Conservation (phyloP, 2,888 invertebrate species). For the Trichacis sp. region DNA sequence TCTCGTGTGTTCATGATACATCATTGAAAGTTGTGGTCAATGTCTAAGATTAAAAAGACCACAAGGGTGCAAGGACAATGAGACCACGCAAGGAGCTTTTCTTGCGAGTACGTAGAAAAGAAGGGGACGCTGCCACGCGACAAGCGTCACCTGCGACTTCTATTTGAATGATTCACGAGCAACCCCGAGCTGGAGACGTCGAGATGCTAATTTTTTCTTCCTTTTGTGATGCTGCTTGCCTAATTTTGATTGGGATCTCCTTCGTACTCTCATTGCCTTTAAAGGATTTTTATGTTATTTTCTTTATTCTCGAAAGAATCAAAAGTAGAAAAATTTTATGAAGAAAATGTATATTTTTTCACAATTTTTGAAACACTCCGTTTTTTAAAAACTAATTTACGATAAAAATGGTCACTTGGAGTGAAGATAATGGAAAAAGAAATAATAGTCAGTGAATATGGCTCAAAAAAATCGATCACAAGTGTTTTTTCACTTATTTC, state of each 20-base stretch:
- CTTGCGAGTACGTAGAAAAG: slow-evolving; percentile 49
- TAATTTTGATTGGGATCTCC: too few relatives aligned
- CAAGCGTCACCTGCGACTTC: slow-evolving; percentile 66
- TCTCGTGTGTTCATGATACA: slow-evolving; percentile 37
- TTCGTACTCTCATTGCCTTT: background rate
- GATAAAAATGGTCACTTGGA: too few relatives aligned
- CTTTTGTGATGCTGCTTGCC: background rate
- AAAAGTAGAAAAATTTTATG: too few relatives aligned
- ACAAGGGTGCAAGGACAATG: slow-evolving; percentile 55
- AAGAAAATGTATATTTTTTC: too few relatives aligned
- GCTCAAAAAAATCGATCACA: too few relatives aligned
- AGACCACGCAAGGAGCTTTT: slow-evolving; percentile 63
- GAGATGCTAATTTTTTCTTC: slow-evolving; percentile 51
- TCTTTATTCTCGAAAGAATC: too few relatives aligned
- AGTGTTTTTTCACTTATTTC: too few relatives aligned
- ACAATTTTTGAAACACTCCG: too few relatives aligned
- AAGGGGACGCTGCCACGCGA: slow-evolving; percentile 65
- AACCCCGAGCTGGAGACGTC: slow-evolving; percentile 60
- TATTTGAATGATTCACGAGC: slow-evolving; percentile 47
- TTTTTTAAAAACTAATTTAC: too few relatives aligned
- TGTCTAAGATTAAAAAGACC: slow-evolving; percentile 53
- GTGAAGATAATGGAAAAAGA: too few relatives aligned
- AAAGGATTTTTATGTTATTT: too few relatives aligned
- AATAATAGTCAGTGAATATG: too few relatives aligned
- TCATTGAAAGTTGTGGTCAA: slow-evolving; percentile 52